Percentiles rank a stretch among this genome's conserved stretches.
phyloP scores from a whole-genome alignment of 2,888 invertebrate species.

The Agrochola litura region DNA sequence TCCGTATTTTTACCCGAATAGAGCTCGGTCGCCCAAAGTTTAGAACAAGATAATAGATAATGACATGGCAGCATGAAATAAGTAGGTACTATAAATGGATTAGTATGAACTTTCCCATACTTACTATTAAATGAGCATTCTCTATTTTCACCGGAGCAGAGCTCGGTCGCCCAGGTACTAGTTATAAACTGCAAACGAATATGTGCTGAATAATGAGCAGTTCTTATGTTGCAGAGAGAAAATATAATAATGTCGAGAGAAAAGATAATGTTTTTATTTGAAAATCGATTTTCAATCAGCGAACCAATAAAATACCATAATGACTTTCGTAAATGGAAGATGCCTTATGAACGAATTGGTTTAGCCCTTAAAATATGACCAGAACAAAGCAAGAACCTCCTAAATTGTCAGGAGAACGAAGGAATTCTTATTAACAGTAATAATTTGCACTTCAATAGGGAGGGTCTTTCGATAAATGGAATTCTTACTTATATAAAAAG shows the following conservation, averaged over 20 bases:
- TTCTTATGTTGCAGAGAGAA: neutral
- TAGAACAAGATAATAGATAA: too few species aligned
- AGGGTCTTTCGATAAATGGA: conserved; percentile 10
- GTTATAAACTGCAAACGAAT: too few species aligned
- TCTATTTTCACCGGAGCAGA: too few species aligned
- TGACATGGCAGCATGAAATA: too few species aligned
- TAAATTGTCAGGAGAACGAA: conserved; percentile 4
- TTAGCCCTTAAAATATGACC: conserved; percentile 18
- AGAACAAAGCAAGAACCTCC: conserved; percentile 15
- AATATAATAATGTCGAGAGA: neutral
- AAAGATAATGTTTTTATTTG: neutral
- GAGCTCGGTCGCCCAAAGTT: too few species aligned
- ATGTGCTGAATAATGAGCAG: too few species aligned
- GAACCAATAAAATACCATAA: neutral
- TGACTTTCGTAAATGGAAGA: neutral
- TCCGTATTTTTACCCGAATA: too few species aligned
- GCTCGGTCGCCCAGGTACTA: too few species aligned
- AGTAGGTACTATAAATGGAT: too few species aligned
- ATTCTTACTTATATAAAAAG: conserved; percentile 8
- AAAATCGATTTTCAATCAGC: neutral
- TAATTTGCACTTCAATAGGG: conserved; percentile 44
- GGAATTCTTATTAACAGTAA: conserved; percentile 32
- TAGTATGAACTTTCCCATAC: too few species aligned
- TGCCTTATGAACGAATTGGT: neutral
- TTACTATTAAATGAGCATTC: too few species aligned